phyloP scores from a whole-genome alignment of 2,888 invertebrate genomes.

The Ochropleura leucogaster region DNA sequence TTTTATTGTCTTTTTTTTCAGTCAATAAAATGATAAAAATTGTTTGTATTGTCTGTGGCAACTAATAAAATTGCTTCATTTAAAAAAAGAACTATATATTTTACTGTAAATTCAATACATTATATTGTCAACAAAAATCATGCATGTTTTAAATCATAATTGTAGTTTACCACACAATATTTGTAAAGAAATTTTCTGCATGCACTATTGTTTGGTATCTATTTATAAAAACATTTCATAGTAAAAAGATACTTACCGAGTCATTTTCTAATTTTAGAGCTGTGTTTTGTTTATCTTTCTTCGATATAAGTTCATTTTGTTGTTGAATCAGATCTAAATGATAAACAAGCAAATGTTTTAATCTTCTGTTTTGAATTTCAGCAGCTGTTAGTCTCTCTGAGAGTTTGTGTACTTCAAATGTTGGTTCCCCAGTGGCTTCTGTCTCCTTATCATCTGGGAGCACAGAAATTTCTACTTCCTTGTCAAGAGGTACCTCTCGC shows the following conservation, averaged over 20 bases:
- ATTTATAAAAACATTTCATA: neutral
- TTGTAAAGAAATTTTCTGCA: neutral
- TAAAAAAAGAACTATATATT: too few species aligned
- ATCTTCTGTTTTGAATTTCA: constrained; percentile 91
- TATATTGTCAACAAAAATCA: neutral
- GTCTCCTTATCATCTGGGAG: constrained; percentile 77
- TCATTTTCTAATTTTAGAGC: constrained; percentile 94
- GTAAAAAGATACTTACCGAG: constrained; percentile 89
- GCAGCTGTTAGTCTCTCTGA: constrained; percentile 82
- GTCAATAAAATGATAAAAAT: neutral
- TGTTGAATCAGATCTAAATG: constrained; percentile 97
- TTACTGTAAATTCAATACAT: too few species aligned
- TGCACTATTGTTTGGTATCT: neutral
- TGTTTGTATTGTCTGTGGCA: neutral
- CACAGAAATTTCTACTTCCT: constrained; percentile 82
- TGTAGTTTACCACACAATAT: neutral
- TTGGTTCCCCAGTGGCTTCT: constrained; percentile 59
- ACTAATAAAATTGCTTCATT: neutral
- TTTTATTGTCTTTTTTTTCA: neutral
- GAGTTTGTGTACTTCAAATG: constrained; percentile 71
- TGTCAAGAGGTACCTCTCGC: constrained; percentile 80
- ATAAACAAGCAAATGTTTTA: constrained; percentile 94
- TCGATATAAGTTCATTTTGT: constrained; percentile 95
- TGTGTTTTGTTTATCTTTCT: constrained; percentile 94
- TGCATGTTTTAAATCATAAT: neutral